Evolutionary conservation across 2,797 vertebrate species (phyloP), one percentile per base, ranked within the genome.

Genomic region (Coilia nasus): DNA sequence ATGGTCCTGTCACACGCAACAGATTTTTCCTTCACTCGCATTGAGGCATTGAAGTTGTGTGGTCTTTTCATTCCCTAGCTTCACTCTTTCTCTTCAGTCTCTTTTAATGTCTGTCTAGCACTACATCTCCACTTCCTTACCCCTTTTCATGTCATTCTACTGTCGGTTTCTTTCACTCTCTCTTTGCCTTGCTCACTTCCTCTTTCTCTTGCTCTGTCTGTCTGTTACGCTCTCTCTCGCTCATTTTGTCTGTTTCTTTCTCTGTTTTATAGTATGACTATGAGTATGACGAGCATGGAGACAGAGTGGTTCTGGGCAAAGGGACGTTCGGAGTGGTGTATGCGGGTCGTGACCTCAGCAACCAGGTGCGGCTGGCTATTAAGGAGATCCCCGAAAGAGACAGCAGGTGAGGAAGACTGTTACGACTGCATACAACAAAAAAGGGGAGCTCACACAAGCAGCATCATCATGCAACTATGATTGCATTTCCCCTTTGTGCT

Each of bases 381-480:
- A 99, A 99, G 88, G 98, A 99, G 92, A 99, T 99, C 81, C 98
- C 98, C 6, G 98, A 99, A 92, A 95, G 97, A 93, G 98, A 99
- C 87, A 98, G 97, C 96, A 97, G 98, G 98, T 99, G 95, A 78
- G 93, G 50, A 54, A 3, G 1, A 54, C 50, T 54, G 50, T 54
- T 54, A 14, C 50, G 5, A 2, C 2, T 41, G 35, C 35, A 41
- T 41, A 2, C 35, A 41, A 5, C 5, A 5, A 5, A 41, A 41
- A 41, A 41, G 35, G 35, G 14, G 10, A 15, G 50, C 2, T 54
- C 50, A 15, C 50, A 54, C 50, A 54, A 6, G 50, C 60, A 64
- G 10, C 50, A 12, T 9, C 7, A 9, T 25, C 25, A 25, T 64
- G 60, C 59, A 5, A n/a, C 21, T 56, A 21, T 3, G 15, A 59